A percentile compares a stretch with the other conserved stretches of the same genome.
Conservation (phyloP, 1,140 invertebrate genomes). For the Zaprionus camerounensis region DNA sequence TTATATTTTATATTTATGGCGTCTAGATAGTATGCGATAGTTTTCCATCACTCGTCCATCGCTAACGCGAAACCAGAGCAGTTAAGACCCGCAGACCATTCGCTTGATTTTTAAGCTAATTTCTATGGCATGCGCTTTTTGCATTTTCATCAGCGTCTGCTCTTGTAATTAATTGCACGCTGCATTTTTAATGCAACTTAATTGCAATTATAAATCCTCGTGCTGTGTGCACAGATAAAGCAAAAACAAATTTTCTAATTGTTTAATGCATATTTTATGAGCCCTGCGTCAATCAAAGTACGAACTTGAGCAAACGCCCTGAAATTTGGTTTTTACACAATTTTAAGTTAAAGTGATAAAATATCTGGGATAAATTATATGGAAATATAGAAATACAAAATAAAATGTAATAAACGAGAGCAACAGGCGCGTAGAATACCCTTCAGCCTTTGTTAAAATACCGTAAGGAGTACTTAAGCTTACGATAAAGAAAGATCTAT, state of each 20-base stretch:
- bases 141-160: constrained; percentile 38
- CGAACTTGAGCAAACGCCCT: neutral
- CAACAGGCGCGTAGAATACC: no score
- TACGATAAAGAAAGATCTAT: no score
- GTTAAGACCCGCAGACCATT: neutral
- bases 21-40: neutral
- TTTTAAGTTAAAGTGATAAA: neutral
- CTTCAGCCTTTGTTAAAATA: no score
- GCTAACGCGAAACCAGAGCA: neutral
- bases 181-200: constrained; percentile 41
- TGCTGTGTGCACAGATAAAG: neutral
- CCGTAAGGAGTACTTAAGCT: no score
- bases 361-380: neutral
- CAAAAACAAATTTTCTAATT: constrained; percentile 32
- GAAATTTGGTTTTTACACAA: neutral
- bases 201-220: constrained; percentile 38
- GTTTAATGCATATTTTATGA: constrained; percentile 46
- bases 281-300: neutral
- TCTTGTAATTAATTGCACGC: constrained; percentile 43
- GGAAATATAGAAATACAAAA: neutral
- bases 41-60: neutral
- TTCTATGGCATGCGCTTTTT: constrained; percentile 26
- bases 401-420: neutral
- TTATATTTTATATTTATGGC: neutral
- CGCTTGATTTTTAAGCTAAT: constrained; percentile 38